Base-by-base conservation (phyloP, 1,140 invertebrate genomes). In the Lucilia cuprina region DNA sequence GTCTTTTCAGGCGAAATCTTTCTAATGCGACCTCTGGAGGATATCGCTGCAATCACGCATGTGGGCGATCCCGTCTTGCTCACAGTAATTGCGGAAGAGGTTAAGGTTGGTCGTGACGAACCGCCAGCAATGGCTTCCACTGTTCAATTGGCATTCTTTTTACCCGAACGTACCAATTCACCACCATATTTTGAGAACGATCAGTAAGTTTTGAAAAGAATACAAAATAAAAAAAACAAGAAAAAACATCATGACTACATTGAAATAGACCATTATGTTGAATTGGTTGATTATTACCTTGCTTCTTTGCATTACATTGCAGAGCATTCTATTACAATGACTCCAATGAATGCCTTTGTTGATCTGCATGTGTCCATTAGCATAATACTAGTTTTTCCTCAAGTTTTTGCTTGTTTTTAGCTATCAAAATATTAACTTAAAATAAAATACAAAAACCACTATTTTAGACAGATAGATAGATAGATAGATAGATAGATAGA, bases 21-120 rank as follows among this genome's bases (percentile, higher is more conserved):
- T 82, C 91, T 97, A 41, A 93, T 94, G 50, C 93, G 94, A 83
- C 94, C 96, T 4, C 89, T 97, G 35, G 93, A 95, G 84, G 95
- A 97, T 86, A 93, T 97, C 85, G 94, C 94, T 50, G 93, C 95
- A 83, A 96, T 96, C 86, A 95, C 95, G 25, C 94, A 95, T 87
- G 93, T 94, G 17, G 94, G 95, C 65, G 94, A 96, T 83, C 96
- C 96, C 13, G 94, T 97, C 74, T 92, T 96, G 50, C 92, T 97
- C 55, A 96, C 94, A 5, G 94, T 97, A 25, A 94, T 97, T 34
- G 97, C 96, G 14, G 96, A 97, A 89, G 96, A 97, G 92, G 94
- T 97, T 92, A 91, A 94, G 88, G 86, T 94, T 86, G 92, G 93
- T 85, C 92, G 93, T 87, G 93, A 95, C 82, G 95, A 96, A 88